These are phyloP conservation scores for Huso huso DNA, from an alignment of 2,797 vertebrate species.

Conservation along the genomic window DNA sequence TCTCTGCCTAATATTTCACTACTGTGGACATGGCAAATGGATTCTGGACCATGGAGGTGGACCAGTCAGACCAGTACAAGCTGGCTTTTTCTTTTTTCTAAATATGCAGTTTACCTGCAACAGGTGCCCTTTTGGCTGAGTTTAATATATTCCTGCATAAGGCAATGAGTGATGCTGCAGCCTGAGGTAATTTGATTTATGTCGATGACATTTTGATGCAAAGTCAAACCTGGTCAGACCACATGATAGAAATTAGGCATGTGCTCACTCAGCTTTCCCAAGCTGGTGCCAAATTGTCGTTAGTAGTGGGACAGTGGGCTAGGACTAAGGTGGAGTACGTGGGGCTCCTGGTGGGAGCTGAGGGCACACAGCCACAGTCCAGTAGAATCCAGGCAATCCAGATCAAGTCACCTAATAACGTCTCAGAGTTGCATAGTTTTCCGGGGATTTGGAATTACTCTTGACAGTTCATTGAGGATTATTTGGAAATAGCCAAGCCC, in stretches of 20 bases:
- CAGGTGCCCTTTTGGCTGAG: slow-evolving; percentile 16
- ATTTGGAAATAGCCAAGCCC: slow-evolving; percentile 13
- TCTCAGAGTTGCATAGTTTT: slow-evolving; percentile 14
- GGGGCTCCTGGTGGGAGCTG: not conserved
- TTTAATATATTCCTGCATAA: slow-evolving; percentile 31
- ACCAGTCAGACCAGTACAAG: slow-evolving; percentile 19
- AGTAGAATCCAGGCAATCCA: not conserved
- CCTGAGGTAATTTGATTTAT: not conserved
- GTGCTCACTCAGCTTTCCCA: slow-evolving; percentile 6
- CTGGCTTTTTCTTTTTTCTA: slow-evolving; percentile 20
- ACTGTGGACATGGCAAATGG: slow-evolving; percentile 6
- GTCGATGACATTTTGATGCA: slow-evolving; percentile 20
- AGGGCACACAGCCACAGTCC: not conserved
- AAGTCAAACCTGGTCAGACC: not conserved
- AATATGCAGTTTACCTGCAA: slow-evolving; percentile 13
- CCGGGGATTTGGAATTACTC: slow-evolving; percentile 23
- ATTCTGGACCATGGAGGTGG: slow-evolving; percentile 20
- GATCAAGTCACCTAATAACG: not conserved
- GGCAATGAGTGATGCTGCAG: slow-evolving; percentile 4
- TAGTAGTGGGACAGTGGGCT: slow-evolving; percentile 20
- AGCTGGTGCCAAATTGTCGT: slow-evolving; percentile 11
- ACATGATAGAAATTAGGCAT: slow-evolving; percentile 16
- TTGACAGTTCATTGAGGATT: slow-evolving; percentile 12
- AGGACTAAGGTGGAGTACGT: slow-evolving; percentile 21
- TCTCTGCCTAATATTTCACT: slow-evolving; percentile 9